Evolutionary conservation across 2,113 vertebrate genomes (phyloP).

Genomic region (Pristiophorus japonicus): DNA sequence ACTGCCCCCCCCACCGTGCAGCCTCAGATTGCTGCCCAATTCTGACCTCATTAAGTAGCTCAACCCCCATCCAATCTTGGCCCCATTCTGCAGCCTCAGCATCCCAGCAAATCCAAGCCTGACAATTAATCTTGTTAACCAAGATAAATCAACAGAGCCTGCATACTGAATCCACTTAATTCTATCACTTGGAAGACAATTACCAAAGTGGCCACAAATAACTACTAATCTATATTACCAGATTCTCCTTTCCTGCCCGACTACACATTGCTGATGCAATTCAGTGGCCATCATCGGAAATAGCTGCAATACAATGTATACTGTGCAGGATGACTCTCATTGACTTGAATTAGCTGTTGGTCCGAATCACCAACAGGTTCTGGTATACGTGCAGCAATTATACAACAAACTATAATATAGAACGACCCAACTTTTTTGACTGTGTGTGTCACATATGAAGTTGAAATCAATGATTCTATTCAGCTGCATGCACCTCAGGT

Average conservation of each 20-base stretch:
- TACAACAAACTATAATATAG: background rate
- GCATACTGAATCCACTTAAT: background rate
- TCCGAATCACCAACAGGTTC: background rate
- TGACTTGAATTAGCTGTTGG: background rate
- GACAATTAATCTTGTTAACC: background rate
- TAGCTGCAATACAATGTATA: background rate
- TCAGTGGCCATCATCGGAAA: background rate
- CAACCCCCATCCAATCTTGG: background rate
- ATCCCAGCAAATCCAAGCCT: background rate
- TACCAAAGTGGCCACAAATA: background rate
- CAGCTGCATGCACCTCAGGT: background rate
- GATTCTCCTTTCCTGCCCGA: background rate
- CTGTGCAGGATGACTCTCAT: background rate
- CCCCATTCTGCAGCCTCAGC: background rate
- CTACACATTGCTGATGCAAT: background rate
- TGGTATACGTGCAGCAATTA: background rate
- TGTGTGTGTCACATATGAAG: background rate
- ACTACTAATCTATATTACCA: background rate
- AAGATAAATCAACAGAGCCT: background rate
- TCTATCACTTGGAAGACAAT: background rate
- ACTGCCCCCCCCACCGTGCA: background rate
- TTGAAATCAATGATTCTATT: background rate
- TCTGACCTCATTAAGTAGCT: background rate
- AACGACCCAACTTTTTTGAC: background rate
- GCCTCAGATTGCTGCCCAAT: background rate